A percentile compares a stretch with the other conserved stretches of the same genome.
These are phyloP conservation scores for Adelognathus sp. DNA, from an alignment of 2,888 invertebrate genomes.

Conservation along the genomic window DNA sequence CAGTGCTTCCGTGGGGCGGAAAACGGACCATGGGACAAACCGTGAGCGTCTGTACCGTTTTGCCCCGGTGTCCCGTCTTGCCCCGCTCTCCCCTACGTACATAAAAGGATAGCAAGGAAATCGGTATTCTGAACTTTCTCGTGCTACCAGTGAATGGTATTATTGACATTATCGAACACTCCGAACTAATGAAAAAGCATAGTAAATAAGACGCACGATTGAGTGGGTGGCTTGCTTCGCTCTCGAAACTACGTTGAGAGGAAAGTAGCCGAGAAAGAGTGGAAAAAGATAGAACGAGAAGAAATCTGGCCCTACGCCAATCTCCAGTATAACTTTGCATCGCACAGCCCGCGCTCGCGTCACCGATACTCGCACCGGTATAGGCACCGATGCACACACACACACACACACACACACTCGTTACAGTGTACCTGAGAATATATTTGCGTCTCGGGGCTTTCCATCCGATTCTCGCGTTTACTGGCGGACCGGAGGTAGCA, in stretches of 20 bases:
- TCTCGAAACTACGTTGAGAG: constrained; percentile 22
- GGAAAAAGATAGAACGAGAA: constrained; percentile 39
- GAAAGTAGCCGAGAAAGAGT: constrained; percentile 45
- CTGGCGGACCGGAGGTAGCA: neutral
- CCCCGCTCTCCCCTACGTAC: too few relatives aligned
- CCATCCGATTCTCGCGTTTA: neutral
- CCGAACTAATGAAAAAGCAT: neutral
- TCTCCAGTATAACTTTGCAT: constrained; percentile 69
- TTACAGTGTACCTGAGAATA: constrained; percentile 18
- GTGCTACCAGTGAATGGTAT: neutral
- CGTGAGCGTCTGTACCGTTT: too few relatives aligned
- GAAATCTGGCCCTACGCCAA: constrained; percentile 67
- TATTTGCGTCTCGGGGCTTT: constrained; percentile 14
- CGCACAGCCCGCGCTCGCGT: constrained; percentile 55
- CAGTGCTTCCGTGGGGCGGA: too few relatives aligned
- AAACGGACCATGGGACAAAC: too few relatives aligned
- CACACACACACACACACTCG: neutral
- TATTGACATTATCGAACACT: neutral
- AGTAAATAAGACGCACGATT: neutral
- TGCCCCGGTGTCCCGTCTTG: too few relatives aligned
- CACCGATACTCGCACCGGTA: neutral
- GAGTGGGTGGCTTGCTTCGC: constrained; percentile 23
- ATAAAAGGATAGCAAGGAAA: too few relatives aligned
- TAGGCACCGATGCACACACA: neutral
- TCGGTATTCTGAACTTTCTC: too few relatives aligned